Percentiles rank a stretch among this genome's conserved stretches.
phyloP scores from a whole-genome alignment of 2,113 vertebrate genomes.

The Mobula birostris region DNA sequence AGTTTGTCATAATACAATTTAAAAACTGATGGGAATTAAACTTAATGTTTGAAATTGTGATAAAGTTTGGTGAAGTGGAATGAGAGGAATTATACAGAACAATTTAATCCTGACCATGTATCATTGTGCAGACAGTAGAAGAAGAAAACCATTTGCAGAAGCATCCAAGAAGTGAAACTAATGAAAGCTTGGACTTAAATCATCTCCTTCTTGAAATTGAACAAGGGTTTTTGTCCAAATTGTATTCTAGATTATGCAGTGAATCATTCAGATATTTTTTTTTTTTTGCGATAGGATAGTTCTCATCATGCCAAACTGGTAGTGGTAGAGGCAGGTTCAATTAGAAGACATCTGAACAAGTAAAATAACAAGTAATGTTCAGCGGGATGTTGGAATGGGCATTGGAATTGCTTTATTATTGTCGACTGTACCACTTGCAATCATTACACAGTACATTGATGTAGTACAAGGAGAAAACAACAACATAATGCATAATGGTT shows the following conservation, averaged over 20 bases:
- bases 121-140: background rate
- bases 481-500: too few species aligned
- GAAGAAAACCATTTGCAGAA: background rate
- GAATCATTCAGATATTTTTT: background rate
- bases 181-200: background rate
- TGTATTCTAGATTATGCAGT: background rate
- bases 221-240: background rate
- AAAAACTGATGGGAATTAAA: constrained; percentile 26
- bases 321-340: too few species aligned
- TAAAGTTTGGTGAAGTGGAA: background rate
- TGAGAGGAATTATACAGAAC: background rate
- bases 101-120: background rate
- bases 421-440: too few species aligned
- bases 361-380: too few species aligned
- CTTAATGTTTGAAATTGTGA: constrained; percentile 6
- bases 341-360: too few species aligned
- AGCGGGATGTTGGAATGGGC: too few species aligned
- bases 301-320: background rate
- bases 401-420: too few species aligned
- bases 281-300: background rate
- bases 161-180: background rate
- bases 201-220: background rate
- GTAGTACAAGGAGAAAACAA: too few species aligned
- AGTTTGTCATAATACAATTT: constrained; percentile 21
- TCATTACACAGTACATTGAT: too few species aligned